Evolutionary conservation across 2,888 invertebrate genomes (phyloP), one percentile per base, ranked within the genome.

Genomic region (Mesochorus sp.): DNA sequence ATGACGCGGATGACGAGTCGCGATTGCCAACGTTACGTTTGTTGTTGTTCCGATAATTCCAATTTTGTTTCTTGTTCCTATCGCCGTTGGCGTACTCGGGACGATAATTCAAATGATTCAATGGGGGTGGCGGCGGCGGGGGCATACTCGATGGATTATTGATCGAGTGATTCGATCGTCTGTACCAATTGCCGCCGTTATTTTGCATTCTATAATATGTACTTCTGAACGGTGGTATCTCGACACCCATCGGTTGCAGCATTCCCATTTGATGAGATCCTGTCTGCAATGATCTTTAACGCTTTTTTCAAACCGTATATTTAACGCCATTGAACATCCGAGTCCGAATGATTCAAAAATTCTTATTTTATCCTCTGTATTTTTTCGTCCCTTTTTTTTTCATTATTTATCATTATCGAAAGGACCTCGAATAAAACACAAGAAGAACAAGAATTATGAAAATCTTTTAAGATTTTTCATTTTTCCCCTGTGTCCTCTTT

Each of bases 201-300:
- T 79, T 80, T 47, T 87, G 89, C 53, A 86, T 79, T 59, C 78
- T 81, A 59, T 86, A 89, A 34, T 83, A 86, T 47, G 85, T 61
- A 57, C 86, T 85, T 57, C 87, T 82, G 55, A 87, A 72, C 28
- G 86, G 84, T 57, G 87, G 87, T 75, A 86, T 81, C 55, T 90
- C 88, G 39, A 88, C 80, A 47, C 86, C 85, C 85, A 88, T 88
- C 72, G 86, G 82, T 81, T 88, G 88, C 79, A 89, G 82, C 66
- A 88, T 71, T 73, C 89, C 89, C 76, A 87, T 34, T 10, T 86
- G 86, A 80, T 87, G 86, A 26, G 86, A 84, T 78, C 84, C 85
- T 79, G 85, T 82, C 89, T 90, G 73, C 31, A 78, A 77, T 78
- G 34, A 79, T 72, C 77, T 77, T 26, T 42, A 26, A 68, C 55